Evolutionary conservation across 2,797 vertebrate genomes (phyloP), one percentile per base, ranked within the genome.

Genomic region (Pogoniulus pusillus): DNA sequence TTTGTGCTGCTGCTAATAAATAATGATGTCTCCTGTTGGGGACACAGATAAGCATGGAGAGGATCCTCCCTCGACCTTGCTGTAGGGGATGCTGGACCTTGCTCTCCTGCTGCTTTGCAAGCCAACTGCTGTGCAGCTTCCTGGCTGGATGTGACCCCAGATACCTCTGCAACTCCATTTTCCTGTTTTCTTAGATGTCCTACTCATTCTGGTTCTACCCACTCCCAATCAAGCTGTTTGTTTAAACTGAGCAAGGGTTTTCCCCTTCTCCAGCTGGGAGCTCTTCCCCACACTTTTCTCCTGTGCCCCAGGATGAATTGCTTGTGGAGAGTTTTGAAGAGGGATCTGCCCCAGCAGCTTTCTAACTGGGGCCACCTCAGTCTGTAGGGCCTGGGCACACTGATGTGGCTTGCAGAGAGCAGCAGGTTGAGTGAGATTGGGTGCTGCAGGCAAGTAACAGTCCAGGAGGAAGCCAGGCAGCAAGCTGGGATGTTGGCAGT

Each of bases 61-160:
- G 9, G 41, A 49, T 72, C 71, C 32, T 45, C 24, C 18, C 26
- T 12, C 29, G 66, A 53, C 32, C 19, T 34, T 53, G 81, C 75
- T 10, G 4, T 9, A 53, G 64, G 69, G n/a, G 22, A 30, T 22
- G 37, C 6, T 22, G 71, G 62, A 45, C 76, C 65, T 85, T 29
- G 59, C 7, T 71, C 64, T 70, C 63, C 32, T 51, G 39, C 71
- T 58, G 69, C 58, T 75, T 70, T 70, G 34, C 63, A 59, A 11
- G 45, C 1, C 0, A 82, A 12, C 17, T 0, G 0, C 85, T 65
- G 63, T 7, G 7, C 11, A 1, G 39, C n/a, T 70, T 65, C 45
- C 80, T 32, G 34, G 19, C 45, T 72, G 60, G 66, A 72, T 77
- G 60, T 51, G 60, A 45, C 47, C 53, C 71, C 32, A 59, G n/a